Conservation (phyloP, 2,797 vertebrate genomes). For the Rhabdomys pumilio region DNA sequence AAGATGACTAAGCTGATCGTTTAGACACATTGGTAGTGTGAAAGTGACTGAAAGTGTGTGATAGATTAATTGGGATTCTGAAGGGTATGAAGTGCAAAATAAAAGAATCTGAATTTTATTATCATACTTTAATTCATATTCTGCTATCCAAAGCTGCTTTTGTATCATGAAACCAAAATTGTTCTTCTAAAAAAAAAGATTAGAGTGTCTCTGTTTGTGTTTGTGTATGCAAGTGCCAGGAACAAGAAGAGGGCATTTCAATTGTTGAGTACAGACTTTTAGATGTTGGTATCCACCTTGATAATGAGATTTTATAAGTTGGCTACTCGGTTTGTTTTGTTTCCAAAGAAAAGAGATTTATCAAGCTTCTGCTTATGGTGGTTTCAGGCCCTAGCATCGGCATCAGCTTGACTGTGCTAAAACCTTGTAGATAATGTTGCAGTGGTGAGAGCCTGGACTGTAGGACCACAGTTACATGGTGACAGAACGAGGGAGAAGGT, state of each 20-base stretch:
- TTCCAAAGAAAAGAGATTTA: not conserved
- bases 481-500: not conserved
- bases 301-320: constrained; percentile 14
- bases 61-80: constrained; percentile 33
- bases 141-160: not conserved
- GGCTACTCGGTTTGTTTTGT: not conserved
- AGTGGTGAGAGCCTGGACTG: not conserved
- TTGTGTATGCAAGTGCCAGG: not conserved
- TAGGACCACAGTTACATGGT: not conserved
- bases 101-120: constrained; percentile 51
- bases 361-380: not conserved
- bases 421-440: not conserved
- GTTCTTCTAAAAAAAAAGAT: not conserved
- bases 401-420: not conserved
- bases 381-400: not conserved
- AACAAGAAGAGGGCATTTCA: not conserved
- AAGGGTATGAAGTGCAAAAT: constrained; percentile 36
- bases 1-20: constrained; percentile 28
- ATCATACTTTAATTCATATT: constrained; percentile 21
- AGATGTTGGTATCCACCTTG: constrained; percentile 54
- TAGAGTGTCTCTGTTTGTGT: not conserved
- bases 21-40: not conserved
- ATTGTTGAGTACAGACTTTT: constrained; percentile 39
- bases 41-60: not conserved
- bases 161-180: constrained; percentile 63